These are phyloP conservation scores for Todus mexicanus DNA, from an alignment of 2,797 vertebrate species.

Conservation along the genomic window DNA sequence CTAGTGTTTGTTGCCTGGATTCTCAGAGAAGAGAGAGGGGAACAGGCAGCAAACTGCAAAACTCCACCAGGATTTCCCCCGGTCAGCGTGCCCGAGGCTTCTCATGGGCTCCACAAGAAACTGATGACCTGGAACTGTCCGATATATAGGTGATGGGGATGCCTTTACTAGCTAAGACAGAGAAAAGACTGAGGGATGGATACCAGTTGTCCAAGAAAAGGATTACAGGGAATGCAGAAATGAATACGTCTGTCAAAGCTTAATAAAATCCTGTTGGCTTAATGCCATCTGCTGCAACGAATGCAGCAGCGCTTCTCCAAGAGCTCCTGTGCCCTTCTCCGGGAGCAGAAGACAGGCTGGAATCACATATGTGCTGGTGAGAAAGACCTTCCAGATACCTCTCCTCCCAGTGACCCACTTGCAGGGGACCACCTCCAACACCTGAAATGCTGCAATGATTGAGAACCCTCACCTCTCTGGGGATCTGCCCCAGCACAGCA, in stretches of 20 bases:
- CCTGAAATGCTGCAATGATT: neutral
- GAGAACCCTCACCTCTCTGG: neutral
- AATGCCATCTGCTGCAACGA: conserved; percentile 8
- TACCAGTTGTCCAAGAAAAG: neutral
- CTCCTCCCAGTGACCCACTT: neutral
- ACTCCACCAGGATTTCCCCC: neutral
- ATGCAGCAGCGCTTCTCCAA: neutral
- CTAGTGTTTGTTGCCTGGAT: neutral
- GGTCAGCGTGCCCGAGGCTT: neutral
- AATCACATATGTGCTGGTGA: neutral
- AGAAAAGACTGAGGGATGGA: neutral
- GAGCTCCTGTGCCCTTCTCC: neutral
- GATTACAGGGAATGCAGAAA: neutral
- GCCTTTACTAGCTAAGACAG: neutral
- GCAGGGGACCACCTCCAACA: neutral
- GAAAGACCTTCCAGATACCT: neutral
- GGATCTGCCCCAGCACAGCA: neutral
- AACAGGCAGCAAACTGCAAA: neutral
- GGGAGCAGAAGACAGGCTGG: neutral
- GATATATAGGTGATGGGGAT: neutral
- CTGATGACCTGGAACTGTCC: neutral
- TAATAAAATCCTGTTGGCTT: neutral
- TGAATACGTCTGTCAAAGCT: neutral
- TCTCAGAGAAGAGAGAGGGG: neutral
- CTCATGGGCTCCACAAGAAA: neutral